Conservation (phyloP, 2,888 invertebrate genomes). For the Callimorpha dominula region DNA sequence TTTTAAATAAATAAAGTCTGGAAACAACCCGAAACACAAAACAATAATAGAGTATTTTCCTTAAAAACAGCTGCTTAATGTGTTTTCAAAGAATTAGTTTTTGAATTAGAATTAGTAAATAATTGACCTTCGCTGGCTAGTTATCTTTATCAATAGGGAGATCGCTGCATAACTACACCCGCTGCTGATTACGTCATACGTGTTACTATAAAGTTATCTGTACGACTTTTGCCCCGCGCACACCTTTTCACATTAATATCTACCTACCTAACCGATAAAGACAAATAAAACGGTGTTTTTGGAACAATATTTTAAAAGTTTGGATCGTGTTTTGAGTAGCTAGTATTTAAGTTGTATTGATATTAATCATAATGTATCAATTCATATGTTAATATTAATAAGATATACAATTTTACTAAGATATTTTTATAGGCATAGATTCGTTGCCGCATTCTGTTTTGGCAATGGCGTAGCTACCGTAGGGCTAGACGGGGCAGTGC, state of each 20-base stretch:
- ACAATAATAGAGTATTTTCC: background rate
- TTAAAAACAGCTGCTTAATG: background rate
- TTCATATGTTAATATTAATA: too few species aligned
- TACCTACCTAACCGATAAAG: background rate
- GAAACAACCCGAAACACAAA: constrained; percentile 1
- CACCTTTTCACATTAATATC: background rate
- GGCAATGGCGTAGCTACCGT: too few species aligned
- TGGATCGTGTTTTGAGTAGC: too few species aligned
- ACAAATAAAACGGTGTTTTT: too few species aligned
- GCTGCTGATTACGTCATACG: constrained; percentile 10
- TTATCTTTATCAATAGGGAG: constrained; percentile 32
- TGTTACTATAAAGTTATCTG: constrained; percentile 10
- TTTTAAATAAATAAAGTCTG: too few species aligned
- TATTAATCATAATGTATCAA: too few species aligned
- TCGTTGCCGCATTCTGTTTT: too few species aligned
- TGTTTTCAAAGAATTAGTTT: background rate
- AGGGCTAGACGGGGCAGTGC: too few species aligned
- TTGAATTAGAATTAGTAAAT: too few species aligned
- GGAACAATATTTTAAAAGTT: background rate
- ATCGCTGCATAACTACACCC: background rate
- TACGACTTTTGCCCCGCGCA: background rate
- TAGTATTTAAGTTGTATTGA: background rate
- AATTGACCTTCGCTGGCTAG: constrained; percentile 34
- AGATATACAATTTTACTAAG: too few species aligned
- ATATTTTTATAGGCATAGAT: too few species aligned